Base-by-base conservation (phyloP, 2,888 invertebrate genomes). In the Caradrina clavipalpis region DNA sequence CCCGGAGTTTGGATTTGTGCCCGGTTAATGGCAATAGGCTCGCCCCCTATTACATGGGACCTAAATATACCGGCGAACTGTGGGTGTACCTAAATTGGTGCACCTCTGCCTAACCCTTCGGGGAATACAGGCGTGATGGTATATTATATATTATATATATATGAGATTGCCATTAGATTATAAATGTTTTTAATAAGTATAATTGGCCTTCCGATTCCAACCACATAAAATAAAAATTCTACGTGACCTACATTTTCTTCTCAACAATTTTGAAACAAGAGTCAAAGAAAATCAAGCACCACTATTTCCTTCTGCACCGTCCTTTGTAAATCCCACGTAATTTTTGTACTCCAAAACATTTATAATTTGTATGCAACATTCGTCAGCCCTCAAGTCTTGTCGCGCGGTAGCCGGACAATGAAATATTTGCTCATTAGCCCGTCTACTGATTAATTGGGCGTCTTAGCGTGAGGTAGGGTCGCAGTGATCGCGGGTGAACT, bases 381-480 rank as follows among this genome's bases (percentile, higher is more conserved):
- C 89, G 94, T 90, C 94, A 94, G 88, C 94, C 94, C 94, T 94
- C 88, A 88, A 86, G 80, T 84, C 76, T 90, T 92, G 92, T 92
- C 93, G 90, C 91, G 87, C 90, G 84, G 91, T 89, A 92, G 92
- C 91, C 64, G 95, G 95, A 95, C 95, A 95, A 94, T 95, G 95
- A 95, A 95, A 95, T 95, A 95, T 95, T 91, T 92, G 91, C 95
- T 95, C 95, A 95, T 95, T 95, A 95, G 94, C 89, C 89, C 90
- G 91, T 90, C 93, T 88, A 88, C 95, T 95, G 95, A 95, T 95
- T 95, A 95, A 95, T 95, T 94, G 95, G 92, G 87, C 94, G 94
- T 93, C 95, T 95, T 94, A 94, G 89, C 81, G 81, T 81, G 74
- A 67, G 84, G 85, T 63, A 19, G 85, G 88, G 75, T 5, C 56